phyloP scores from a whole-genome alignment of 2,797 vertebrate species.

The Lindbergichthys nudifrons region DNA sequence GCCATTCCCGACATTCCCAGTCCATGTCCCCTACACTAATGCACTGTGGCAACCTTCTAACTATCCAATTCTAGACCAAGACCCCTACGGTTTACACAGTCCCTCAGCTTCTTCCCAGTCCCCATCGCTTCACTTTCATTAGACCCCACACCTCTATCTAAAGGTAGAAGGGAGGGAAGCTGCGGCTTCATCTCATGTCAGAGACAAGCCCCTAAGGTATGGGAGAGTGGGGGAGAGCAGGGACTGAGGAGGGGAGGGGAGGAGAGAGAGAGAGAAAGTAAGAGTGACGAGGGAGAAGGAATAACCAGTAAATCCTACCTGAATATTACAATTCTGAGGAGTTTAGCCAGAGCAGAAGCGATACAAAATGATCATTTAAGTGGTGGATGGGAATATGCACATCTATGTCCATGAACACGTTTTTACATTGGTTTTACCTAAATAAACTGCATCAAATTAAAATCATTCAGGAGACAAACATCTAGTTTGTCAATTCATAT shows the following conservation, averaged over 20 bases:
- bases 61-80: conserved; percentile 83
- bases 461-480: neutral
- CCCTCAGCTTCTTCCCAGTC: conserved; percentile 69
- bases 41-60: conserved; percentile 84
- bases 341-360: conserved; percentile 53
- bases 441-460: conserved; percentile 12
- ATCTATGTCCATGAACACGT: neutral
- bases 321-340: conserved; percentile 50
- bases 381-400: conserved; percentile 5
- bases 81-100: conserved; percentile 76
- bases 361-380: conserved; percentile 53
- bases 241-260: conserved; percentile 22
- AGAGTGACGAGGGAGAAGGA: conserved; percentile 39
- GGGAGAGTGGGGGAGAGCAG: conserved; percentile 41
- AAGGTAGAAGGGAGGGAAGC: conserved; percentile 61
- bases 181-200: conserved; percentile 67
- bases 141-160: conserved; percentile 79
- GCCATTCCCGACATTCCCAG: conserved; percentile 76
- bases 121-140: conserved; percentile 75
- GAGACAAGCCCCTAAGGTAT: conserved; percentile 66
- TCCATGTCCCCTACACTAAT: conserved; percentile 75
- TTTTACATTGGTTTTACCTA: neutral
- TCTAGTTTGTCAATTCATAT: neutral
- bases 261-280: conserved; percentile 33
- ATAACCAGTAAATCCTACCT: conserved; percentile 25